Evolutionary conservation across 2,888 invertebrate genomes (phyloP).

Genomic region (Penaeus monodon): DNA sequence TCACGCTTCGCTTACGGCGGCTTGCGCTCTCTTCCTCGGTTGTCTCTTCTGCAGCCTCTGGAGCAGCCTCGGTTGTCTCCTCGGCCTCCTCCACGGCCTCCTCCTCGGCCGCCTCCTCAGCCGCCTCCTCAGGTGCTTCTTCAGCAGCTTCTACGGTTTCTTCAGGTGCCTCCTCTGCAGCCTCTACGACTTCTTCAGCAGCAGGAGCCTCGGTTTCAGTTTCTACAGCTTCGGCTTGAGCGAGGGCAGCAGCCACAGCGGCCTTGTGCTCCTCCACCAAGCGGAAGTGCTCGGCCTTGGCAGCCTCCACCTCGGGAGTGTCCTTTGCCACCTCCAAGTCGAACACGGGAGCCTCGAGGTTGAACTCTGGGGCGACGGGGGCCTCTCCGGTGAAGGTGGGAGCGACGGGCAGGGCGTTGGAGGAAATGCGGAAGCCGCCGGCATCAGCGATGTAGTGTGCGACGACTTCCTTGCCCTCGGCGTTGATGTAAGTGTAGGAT

Average conservation of each 20-base stretch:
- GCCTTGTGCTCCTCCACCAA: slow-evolving; percentile 44
- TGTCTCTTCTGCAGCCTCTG: neutral
- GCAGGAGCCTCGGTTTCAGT: neutral
- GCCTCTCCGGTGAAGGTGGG: slow-evolving; percentile 47
- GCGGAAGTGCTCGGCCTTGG: slow-evolving; percentile 47
- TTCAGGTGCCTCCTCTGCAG: neutral
- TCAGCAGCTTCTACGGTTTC: neutral
- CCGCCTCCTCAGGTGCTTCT: neutral
- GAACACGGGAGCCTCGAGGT: slow-evolving; percentile 27
- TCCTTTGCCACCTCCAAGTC: slow-evolving; percentile 18
- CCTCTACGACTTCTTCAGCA: slow-evolving; percentile 13
- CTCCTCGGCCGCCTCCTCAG: neutral
- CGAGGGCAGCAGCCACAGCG: slow-evolving; percentile 40
- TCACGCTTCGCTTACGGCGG: slow-evolving; percentile 13
- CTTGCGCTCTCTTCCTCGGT: neutral
- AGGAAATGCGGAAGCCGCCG: slow-evolving; percentile 47
- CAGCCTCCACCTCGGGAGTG: slow-evolving; percentile 51
- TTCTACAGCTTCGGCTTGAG: slow-evolving; percentile 9
- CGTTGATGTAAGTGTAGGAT: slow-evolving; percentile 43
- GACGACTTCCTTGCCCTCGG: slow-evolving; percentile 36
- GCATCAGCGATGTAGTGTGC: slow-evolving; percentile 51
- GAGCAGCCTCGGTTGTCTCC: slow-evolving; percentile 13
- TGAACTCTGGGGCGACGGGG: slow-evolving; percentile 25
- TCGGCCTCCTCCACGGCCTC: neutral
- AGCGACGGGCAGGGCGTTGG: slow-evolving; percentile 61